Evolutionary conservation across 2,797 vertebrate species (phyloP).

Genomic region (Benthosema pterotum): DNA sequence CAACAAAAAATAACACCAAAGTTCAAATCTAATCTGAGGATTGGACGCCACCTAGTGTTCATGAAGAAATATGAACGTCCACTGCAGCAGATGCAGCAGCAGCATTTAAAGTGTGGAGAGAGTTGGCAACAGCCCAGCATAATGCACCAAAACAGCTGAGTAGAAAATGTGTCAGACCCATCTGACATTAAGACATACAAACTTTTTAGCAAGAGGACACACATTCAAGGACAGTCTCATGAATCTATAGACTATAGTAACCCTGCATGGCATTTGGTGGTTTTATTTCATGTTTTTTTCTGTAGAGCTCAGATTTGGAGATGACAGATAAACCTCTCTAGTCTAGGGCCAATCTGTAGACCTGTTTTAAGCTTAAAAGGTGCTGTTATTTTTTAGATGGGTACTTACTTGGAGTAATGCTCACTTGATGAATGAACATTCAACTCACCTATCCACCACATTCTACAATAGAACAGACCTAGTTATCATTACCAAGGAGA

Average conservation of each 20-base stretch:
- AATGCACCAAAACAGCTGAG: conserved; percentile 60
- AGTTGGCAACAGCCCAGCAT: conserved; percentile 59
- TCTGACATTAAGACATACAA: conserved; percentile 26
- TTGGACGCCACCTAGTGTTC: conserved; percentile 61
- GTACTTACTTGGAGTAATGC: no score
- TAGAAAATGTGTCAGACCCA: conserved; percentile 27
- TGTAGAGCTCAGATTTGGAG: conserved; percentile 1
- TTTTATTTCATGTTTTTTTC: background rate
- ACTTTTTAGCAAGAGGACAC: conserved; percentile 3
- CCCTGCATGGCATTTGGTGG: no score
- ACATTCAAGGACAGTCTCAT: conserved; percentile 4
- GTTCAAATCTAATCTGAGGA: conserved; percentile 9
- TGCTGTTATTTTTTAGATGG: no score
- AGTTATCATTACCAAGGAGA: no score
- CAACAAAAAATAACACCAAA: no score
- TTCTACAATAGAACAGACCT: no score
- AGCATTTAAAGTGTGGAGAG: background rate
- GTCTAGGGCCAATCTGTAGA: no score
- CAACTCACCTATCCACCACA: no score
- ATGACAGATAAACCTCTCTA: background rate
- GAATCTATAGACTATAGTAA: background rate
- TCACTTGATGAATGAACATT: no score
- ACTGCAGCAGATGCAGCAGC: conserved; percentile 10
- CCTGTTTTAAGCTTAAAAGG: no score
- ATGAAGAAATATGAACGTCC: conserved; percentile 15